Base-by-base conservation (phyloP, 2,888 invertebrate species). In the Tachina fera region DNA sequence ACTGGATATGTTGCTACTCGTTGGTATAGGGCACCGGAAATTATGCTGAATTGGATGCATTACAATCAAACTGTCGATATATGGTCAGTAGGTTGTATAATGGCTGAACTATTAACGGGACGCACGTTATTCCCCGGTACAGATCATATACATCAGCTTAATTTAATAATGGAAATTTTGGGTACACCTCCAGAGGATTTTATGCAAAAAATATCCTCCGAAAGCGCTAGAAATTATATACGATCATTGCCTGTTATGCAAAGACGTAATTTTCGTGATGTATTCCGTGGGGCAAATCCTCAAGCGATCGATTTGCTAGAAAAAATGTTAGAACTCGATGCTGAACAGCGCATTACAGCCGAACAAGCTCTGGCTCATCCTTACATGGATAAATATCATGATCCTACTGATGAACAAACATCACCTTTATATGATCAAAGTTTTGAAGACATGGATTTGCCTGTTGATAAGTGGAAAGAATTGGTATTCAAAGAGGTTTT, bases 1-100 rank as follows among this genome's bases (percentile, higher is more conserved):
- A 99, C 99, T 4, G 99, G 98, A 49, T 98, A 98, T 93, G 98
- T 98, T 13, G 97, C 97, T 16, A 97, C 97, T 45, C 94, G 99
- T 88, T 97, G 97, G 97, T 98, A 98, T 91, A 94, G 99, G 87
- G 99, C 99, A 14, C 99, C 99, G n/a, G 99, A 99, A 95, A 99
- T 99, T 88, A 99, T 99, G 98, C 95, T 99, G 51, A 99, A 99
- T 93, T 99, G 99, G 99, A 99, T 99, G 99, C 99, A 99, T 92
- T 99, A 99, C 93, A 98, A 98, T 93, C 98, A 99, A 93, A 99
- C 99, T 87, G 99, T 99, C 86, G 99, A 99, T 92, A 98, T 99
- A 92, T 99, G 99, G 99, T 98, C 98, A 0, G 99, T 99, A 67
- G 99, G 99, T 39, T 99, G 99, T 93, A 99, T 99, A 90, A 98